A percentile compares a stretch with the other conserved stretches of the same genome.
Conservation (phyloP, 2,113 vertebrate species). For the Pangasianodon hypophthalmus region DNA sequence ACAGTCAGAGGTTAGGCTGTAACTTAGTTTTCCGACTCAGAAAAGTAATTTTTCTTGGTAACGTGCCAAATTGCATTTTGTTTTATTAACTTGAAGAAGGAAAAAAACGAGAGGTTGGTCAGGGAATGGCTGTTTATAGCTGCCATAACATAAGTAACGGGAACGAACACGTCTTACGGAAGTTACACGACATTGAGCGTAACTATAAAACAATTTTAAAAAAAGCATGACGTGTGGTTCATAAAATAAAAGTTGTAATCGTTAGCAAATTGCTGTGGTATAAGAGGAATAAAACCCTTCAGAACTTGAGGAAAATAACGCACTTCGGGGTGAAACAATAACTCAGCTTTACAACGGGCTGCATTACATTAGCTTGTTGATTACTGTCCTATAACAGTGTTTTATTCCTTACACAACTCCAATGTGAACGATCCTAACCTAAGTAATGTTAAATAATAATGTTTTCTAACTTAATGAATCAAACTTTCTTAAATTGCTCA, state of each 20-base stretch:
- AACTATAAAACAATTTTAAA: no score
- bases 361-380: not conserved
- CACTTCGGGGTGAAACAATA: not conserved
- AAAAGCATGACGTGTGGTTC: no score
- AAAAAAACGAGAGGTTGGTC: no score
- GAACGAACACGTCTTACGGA: not conserved
- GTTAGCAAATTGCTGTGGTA: not conserved
- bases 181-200: no score
- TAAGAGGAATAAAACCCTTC: not conserved
- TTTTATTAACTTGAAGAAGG: not conserved
- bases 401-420: not conserved
- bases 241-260: not conserved
- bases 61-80: not conserved
- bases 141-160: not conserved
- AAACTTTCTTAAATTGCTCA: not conserved
- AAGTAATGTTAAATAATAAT: not conserved
- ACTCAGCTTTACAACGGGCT: not conserved
- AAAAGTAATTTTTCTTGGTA: not conserved
- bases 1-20: not conserved
- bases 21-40: no score
- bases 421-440: not conserved
- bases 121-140: no score
- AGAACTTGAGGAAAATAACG: not conserved
- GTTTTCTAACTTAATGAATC: not conserved
- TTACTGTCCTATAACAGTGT: not conserved